A percentile compares a stretch with the other conserved stretches of the same genome.
Conservation (phyloP, 2,113 vertebrate species). For the Myodes glareolus region DNA sequence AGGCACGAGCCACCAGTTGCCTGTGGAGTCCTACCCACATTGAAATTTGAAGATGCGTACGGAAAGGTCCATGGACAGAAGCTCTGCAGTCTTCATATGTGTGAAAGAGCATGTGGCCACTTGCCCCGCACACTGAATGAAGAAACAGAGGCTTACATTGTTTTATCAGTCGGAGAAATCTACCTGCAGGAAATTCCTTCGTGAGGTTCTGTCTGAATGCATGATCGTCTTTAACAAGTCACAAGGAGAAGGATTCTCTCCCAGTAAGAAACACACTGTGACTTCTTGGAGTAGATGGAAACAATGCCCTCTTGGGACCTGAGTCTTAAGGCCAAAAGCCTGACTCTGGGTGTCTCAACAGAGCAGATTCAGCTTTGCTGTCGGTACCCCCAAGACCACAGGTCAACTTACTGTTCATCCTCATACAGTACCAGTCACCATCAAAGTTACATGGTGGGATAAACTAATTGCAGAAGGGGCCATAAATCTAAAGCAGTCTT, state of each 20-base stretch:
- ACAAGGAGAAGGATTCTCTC: constrained; percentile 6
- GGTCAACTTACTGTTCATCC: background rate
- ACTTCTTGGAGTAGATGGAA: background rate
- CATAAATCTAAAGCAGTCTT: background rate
- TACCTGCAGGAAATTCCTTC: background rate
- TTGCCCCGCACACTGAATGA: background rate
- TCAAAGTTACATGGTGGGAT: background rate
- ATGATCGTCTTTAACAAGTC: background rate
- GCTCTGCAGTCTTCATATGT: background rate
- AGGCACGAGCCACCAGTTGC: background rate
- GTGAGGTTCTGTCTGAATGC: background rate
- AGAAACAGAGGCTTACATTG: background rate
- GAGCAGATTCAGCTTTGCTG: background rate
- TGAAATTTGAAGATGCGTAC: background rate
- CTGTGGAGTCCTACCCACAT: background rate
- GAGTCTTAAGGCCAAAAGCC: background rate
- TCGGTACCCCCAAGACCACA: background rate
- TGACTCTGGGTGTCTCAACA: background rate
- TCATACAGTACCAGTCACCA: background rate
- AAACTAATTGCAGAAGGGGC: background rate
- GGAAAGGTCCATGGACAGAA: background rate
- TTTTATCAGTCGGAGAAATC: constrained; percentile 10
- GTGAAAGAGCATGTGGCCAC: background rate
- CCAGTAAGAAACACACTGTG: background rate
- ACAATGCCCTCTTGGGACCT: background rate